Percentiles rank a stretch among this genome's conserved stretches.
phyloP scores from a whole-genome alignment of 2,888 invertebrate genomes.

The Polyploca ridens region DNA sequence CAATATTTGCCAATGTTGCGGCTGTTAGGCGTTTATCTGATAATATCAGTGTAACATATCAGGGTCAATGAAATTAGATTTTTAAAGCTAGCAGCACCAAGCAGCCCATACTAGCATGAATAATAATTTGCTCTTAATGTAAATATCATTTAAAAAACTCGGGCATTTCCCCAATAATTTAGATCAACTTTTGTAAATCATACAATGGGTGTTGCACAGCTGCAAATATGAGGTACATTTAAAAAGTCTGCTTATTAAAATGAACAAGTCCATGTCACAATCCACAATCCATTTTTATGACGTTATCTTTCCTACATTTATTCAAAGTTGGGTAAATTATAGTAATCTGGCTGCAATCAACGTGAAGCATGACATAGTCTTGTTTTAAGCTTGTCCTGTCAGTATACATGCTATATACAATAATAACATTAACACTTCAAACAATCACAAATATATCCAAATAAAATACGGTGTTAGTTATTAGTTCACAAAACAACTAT shows the following conservation, averaged over 20 bases:
- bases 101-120: background rate
- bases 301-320: too few relatives aligned
- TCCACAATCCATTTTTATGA: too few relatives aligned
- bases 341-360: too few relatives aligned
- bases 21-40: background rate
- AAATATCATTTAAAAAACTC: background rate
- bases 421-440: background rate
- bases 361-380: background rate
- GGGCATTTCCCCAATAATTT: too few relatives aligned
- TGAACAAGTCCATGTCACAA: too few relatives aligned
- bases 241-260: too few relatives aligned
- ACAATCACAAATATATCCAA: slow-evolving; percentile 16
- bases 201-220: too few relatives aligned
- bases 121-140: background rate
- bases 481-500: slow-evolving; percentile 58
- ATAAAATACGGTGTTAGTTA: slow-evolving; percentile 26
- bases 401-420: background rate
- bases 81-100: background rate
- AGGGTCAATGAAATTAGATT: background rate
- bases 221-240: too few relatives aligned
- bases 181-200: too few relatives aligned
- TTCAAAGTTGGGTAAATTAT: too few relatives aligned
- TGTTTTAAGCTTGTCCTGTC: background rate
- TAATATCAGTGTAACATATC: background rate
- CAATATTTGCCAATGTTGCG: too few relatives aligned